These are phyloP conservation scores for Columba livia DNA, from an alignment of 2,113 vertebrate species.

Conservation along the genomic window DNA sequence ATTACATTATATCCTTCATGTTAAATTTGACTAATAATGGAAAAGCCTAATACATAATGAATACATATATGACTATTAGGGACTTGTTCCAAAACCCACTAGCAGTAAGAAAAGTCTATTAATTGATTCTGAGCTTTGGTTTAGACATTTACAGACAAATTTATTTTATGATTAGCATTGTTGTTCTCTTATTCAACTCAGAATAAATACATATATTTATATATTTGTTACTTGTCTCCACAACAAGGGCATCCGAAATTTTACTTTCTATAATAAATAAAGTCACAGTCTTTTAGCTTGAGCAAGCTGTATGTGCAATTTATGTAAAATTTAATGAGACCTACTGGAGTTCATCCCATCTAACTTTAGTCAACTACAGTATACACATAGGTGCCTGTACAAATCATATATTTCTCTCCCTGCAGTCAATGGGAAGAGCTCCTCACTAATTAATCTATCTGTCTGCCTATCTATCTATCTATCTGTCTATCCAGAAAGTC, in stretches of 20 bases:
- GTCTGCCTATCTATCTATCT: no score
- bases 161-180: background rate
- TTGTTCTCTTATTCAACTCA: background rate
- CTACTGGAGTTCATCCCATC: background rate
- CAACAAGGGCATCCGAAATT: background rate
- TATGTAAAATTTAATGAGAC: background rate
- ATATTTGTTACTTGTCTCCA: background rate
- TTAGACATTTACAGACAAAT: background rate
- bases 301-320: background rate
- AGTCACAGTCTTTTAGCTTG: background rate
- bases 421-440: background rate
- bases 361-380: background rate
- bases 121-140: background rate
- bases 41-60: background rate
- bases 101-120: background rate
- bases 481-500: background rate
- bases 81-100: background rate
- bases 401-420: background rate
- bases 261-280: background rate
- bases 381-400: background rate
- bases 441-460: background rate
- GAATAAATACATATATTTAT: background rate
- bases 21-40: background rate
- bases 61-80: background rate
- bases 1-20: background rate